These are phyloP conservation scores for Lasioglossum figueresi DNA, from an alignment of 2,888 invertebrate species.

Conservation along the genomic window DNA sequence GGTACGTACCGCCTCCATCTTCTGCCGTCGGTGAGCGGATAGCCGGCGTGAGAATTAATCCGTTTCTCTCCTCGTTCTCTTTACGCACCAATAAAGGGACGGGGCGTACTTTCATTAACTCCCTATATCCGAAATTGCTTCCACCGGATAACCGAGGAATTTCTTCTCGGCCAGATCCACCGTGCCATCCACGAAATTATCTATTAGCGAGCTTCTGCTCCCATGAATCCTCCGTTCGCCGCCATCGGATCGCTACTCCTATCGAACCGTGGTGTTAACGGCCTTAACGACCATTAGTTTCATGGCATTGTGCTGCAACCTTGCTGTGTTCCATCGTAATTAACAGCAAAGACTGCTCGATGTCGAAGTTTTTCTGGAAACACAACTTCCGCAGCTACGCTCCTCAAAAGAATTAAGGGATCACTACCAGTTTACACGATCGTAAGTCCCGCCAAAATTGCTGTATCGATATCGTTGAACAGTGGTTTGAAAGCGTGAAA, in stretches of 20 bases:
- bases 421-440: no score
- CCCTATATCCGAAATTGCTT: conserved; percentile 38
- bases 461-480: no score
- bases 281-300: not conserved
- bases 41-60: conserved; percentile 56
- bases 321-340: not conserved
- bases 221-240: not conserved
- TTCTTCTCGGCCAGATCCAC: conserved; percentile 15
- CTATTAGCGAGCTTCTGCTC: not conserved
- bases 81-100: conserved; percentile 33
- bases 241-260: not conserved
- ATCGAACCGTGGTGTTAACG: not conserved
- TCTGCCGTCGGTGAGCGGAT: conserved; percentile 19
- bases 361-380: not conserved
- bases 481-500: no score
- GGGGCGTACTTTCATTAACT: conserved; percentile 37
- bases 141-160: not conserved
- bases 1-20: conserved; percentile 54
- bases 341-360: not conserved
- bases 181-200: not conserved
- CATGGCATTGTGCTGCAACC: not conserved
- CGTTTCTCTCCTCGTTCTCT: conserved; percentile 46
- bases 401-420: no score
- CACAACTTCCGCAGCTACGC: not conserved
- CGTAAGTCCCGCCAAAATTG: no score